These are phyloP conservation scores for Lepidurus apus DNA, from an alignment of 1,140 invertebrate species.

Conservation along the genomic window DNA sequence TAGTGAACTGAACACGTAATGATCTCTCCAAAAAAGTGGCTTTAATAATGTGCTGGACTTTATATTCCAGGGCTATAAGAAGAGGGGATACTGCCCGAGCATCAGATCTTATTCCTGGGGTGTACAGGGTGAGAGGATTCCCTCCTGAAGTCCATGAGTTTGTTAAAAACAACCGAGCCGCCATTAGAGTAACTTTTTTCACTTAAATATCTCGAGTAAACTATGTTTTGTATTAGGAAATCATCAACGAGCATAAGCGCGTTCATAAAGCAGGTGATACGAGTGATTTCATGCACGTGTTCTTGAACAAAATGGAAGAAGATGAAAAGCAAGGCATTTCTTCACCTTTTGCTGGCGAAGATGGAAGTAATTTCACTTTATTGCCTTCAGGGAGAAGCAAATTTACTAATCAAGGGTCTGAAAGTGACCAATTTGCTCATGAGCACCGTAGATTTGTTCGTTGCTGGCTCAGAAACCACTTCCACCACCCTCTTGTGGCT, in stretches of 20 bases:
- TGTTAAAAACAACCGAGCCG: no score
- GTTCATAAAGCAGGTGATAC: neutral
- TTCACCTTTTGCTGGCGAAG: neutral
- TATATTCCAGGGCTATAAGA: no score
- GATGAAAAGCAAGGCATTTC: neutral
- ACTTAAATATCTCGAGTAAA: no score
- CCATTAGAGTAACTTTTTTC: no score
- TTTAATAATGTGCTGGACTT: no score
- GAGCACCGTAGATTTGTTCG: conserved; percentile 39
- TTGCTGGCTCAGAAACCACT: conserved; percentile 55
- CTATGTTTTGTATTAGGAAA: neutral
- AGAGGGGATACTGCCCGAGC: no score
- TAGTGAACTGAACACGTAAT: no score
- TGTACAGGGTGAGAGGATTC: no score
- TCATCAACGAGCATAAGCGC: neutral
- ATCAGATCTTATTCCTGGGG: no score
- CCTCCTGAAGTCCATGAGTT: no score
- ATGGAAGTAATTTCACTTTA: neutral
- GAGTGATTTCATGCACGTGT: conserved; percentile 2
- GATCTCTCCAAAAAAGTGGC: no score
- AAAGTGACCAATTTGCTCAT: conserved; percentile 36
- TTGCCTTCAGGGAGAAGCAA: neutral
- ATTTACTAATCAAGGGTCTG: neutral
- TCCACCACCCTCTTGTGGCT: conserved; percentile 64
- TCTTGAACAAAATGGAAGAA: neutral